phyloP scores from a whole-genome alignment of 1,140 invertebrate species.

The Dendrolimus kikuchii region DNA sequence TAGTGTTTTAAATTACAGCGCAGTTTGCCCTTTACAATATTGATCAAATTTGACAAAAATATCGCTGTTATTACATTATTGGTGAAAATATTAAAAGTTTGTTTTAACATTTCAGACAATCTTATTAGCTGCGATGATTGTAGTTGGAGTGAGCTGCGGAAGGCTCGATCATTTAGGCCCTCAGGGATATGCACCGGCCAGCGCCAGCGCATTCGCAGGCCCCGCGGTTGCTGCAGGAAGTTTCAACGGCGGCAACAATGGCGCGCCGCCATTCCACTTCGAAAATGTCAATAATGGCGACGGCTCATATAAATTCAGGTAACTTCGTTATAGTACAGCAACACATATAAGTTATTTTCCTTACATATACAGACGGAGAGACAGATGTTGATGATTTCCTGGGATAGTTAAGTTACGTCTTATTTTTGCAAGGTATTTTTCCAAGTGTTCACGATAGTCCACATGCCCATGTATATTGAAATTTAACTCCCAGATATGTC shows the following conservation, averaged over 20 bases:
- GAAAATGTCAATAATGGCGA: constrained; percentile 63
- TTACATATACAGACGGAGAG: too few species aligned
- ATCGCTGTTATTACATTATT: too few species aligned
- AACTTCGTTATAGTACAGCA: neutral
- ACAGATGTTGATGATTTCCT: too few species aligned
- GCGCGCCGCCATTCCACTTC: constrained; percentile 32
- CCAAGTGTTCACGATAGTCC: too few species aligned
- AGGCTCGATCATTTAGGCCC: constrained; percentile 47
- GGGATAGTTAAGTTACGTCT: too few species aligned
- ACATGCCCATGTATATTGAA: too few species aligned
- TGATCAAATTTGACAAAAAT: too few species aligned
- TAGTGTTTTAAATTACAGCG: too few species aligned
- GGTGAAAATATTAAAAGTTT: neutral
- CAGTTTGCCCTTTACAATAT: too few species aligned
- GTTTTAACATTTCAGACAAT: constrained; percentile 2
- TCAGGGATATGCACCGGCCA: constrained; percentile 24
- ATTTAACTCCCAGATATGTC: too few species aligned
- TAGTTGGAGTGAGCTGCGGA: constrained; percentile 26
- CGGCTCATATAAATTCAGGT: constrained; percentile 56
- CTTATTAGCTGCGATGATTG: constrained; percentile 15
- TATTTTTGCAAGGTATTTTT: too few species aligned
- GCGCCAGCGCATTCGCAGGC: constrained; percentile 8
- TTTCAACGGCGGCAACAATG: constrained; percentile 3
- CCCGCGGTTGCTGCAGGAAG: constrained; percentile 23
- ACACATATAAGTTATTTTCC: too few species aligned